A percentile compares a stretch with the other conserved stretches of the same genome.
These are phyloP conservation scores for Perca fluviatilis DNA, from an alignment of 2,113 vertebrate genomes.

Conservation along the genomic window DNA sequence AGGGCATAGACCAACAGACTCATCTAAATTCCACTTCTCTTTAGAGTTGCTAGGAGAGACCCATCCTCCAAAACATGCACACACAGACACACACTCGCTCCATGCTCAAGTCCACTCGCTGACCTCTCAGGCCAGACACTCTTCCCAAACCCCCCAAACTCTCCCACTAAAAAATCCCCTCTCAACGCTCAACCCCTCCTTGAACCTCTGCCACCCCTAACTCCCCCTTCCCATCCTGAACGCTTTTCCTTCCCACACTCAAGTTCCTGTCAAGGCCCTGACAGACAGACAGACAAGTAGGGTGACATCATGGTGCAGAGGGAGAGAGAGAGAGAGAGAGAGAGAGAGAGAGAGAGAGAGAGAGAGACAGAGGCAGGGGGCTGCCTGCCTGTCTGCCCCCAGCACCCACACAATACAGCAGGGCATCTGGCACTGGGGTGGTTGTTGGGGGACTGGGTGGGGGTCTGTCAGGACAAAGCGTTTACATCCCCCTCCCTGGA, in stretches of 20 bases:
- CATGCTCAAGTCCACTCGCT: slow-evolving; percentile 75
- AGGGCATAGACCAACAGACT: slow-evolving; percentile 67
- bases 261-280: slow-evolving; percentile 76
- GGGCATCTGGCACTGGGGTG: slow-evolving; percentile 79
- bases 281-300: slow-evolving; percentile 64
- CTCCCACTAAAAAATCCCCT: neutral
- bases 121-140: slow-evolving; percentile 75
- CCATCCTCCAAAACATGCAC: neutral
- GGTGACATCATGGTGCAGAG: slow-evolving; percentile 75
- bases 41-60: slow-evolving; percentile 75
- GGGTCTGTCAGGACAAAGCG: slow-evolving; percentile 74
- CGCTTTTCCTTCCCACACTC: slow-evolving; percentile 71
- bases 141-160: slow-evolving; percentile 20
- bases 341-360: slow-evolving; percentile 33
- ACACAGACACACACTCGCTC: slow-evolving; percentile 34
- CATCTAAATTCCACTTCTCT: slow-evolving; percentile 79
- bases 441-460: slow-evolving; percentile 36
- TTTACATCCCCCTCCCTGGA: slow-evolving; percentile 70
- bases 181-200: slow-evolving; percentile 47
- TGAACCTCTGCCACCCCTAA: slow-evolving; percentile 41
- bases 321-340: slow-evolving; percentile 29
- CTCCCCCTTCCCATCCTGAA: slow-evolving; percentile 9
- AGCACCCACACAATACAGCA: slow-evolving; percentile 79
- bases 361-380: slow-evolving; percentile 48
- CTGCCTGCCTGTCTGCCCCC: slow-evolving; percentile 55